Base-by-base conservation (phyloP, 2,113 vertebrate genomes). In the Bostrychus sinensis region DNA sequence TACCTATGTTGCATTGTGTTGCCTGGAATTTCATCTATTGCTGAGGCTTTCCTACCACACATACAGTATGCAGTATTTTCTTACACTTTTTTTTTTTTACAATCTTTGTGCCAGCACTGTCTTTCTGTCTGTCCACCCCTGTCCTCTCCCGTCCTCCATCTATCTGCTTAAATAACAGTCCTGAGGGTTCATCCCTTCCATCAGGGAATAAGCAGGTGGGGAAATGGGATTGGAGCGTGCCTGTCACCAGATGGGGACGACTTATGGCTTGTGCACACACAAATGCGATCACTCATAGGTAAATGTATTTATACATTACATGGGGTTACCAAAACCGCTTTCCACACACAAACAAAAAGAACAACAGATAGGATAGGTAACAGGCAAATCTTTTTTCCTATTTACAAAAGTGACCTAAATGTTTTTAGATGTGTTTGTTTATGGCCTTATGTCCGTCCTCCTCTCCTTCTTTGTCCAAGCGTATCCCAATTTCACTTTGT, bases 81-180 rank as follows among this genome's bases (percentile, higher is more conserved):
- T 43, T 17, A 37, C 28, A 19, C 53, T 9, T 6, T 2, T 39
- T 61, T 50, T 56, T 28, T 61, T 37, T 10, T 10, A 22, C 51
- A 2, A 30, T 50, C 48, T 25, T 22, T 38, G 16, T 30, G 1
- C 10, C 19, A 41, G 7, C 6, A 2, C 22, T 51, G 34, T 39
- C 3, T 51, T 25, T 28, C 37, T 88, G 76, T 82, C 78, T 84
- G 77, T 55, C 38, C 82, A 72, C 80, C 77, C 23, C 41, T 32
- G 25, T 51, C 32, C 54, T 34, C 28, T 37, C 61, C 55, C 38
- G 43, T 48, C 62, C 42, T 70, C 61, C 60, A 75, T 75, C 72
- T 67, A 70, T 78, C 91, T 89, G 95, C 92, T 89, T 92, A 88
- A 93, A 89, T 91, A 93, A 92, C 88, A 90, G 79, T 91, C 74